These are phyloP conservation scores for Zoanthus gigantus DNA, from an alignment of 92 coral and sea anemone species.

Conservation along the genomic window DNA sequence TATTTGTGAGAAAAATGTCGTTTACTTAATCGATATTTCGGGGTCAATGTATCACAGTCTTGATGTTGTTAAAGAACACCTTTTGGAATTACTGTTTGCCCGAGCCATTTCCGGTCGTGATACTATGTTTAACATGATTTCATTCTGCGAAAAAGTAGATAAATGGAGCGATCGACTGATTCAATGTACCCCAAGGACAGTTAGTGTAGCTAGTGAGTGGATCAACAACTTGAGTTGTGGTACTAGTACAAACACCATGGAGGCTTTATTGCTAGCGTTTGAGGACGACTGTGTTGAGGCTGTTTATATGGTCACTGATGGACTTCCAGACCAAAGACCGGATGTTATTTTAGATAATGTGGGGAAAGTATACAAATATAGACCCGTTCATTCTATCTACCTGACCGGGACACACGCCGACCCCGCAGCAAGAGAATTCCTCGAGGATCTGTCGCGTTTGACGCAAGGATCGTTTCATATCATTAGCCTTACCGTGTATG, in stretches of 20 bases:
- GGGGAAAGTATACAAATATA: slow-evolving; percentile 74
- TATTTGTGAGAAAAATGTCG: slow-evolving; percentile 85
- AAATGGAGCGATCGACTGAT: slow-evolving; percentile 92
- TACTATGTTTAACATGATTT: slow-evolving; percentile 94
- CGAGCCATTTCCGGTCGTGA: slow-evolving; percentile 88
- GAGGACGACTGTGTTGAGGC: slow-evolving; percentile 91
- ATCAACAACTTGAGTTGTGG: slow-evolving; percentile 85
- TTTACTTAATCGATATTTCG: slow-evolving; percentile 90
- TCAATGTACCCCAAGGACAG: slow-evolving; percentile 89
- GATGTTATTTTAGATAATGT: slow-evolving; percentile 87
- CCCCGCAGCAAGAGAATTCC: slow-evolving; percentile 88
- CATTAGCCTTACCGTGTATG: slow-evolving; percentile 77
- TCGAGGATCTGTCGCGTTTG: slow-evolving; percentile 82
- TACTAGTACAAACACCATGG: slow-evolving; percentile 94
- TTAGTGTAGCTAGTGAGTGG: slow-evolving; percentile 87
- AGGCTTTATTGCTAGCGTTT: slow-evolving; percentile 91
- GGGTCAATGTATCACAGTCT: slow-evolving; percentile 96
- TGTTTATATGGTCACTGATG: slow-evolving; percentile 92
- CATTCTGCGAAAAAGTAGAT: slow-evolving; percentile 80
- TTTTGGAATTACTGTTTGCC: slow-evolving; percentile 82
- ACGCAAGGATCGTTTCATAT: slow-evolving; percentile 93
- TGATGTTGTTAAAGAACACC: slow-evolving; percentile 86
- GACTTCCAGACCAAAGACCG: slow-evolving; percentile 94
- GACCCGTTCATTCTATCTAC: slow-evolving; percentile 93
- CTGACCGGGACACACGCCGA: slow-evolving; percentile 89